These are phyloP conservation scores for Nebria ingens DNA, from an alignment of 1,140 invertebrate species.

Conservation along the genomic window DNA sequence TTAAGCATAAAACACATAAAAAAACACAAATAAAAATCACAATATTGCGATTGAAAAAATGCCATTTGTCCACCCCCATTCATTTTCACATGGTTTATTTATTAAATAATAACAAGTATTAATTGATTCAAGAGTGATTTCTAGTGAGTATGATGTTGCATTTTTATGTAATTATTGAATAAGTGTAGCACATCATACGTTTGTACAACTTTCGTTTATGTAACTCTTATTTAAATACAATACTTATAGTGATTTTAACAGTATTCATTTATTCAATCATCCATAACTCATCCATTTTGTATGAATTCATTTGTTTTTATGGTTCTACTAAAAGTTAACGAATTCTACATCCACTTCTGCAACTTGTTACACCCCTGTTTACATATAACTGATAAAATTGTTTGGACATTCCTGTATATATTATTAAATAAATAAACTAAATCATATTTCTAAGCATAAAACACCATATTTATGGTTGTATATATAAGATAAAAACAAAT, in stretches of 20 bases:
- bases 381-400: too few species aligned
- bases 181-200: slow-evolving; percentile 8
- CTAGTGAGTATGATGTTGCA: slow-evolving; percentile 9
- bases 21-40: not conserved
- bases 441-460: too few species aligned
- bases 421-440: too few species aligned
- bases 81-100: not conserved
- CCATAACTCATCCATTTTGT: not conserved
- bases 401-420: too few species aligned
- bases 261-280: slow-evolving; percentile 1
- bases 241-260: slow-evolving; percentile 7
- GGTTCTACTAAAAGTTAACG: too few species aligned
- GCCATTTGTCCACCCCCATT: slow-evolving; percentile 4
- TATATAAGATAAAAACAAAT: too few species aligned
- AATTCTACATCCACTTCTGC: too few species aligned
- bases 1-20: not conserved
- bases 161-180: slow-evolving; percentile 8
- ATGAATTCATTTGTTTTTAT: too few species aligned
- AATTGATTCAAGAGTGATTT: slow-evolving; percentile 7
- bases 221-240: slow-evolving; percentile 1
- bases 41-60: not conserved
- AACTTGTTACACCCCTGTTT: too few species aligned
- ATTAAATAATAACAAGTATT: not conserved
- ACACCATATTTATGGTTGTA: too few species aligned
- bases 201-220: slow-evolving; percentile 7